Evolutionary conservation across 2,888 invertebrate genomes (phyloP).

Genomic region (Pristionchus arcanus): DNA sequence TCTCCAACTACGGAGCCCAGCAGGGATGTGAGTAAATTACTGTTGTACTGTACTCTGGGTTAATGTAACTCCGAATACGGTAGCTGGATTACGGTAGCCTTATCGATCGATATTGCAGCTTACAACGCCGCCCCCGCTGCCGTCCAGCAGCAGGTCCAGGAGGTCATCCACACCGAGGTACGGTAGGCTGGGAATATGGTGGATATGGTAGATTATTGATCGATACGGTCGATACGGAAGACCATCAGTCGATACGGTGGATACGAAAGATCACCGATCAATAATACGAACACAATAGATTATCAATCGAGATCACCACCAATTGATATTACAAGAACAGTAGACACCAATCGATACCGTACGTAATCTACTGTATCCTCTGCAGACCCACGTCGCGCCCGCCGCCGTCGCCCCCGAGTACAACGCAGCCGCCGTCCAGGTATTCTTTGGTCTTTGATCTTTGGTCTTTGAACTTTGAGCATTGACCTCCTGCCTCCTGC

Average conservation of each 20-base stretch:
- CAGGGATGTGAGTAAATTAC: constrained; percentile 12
- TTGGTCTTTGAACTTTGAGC: neutral
- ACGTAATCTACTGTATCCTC: neutral
- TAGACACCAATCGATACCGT: too few species aligned
- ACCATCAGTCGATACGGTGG: too few species aligned
- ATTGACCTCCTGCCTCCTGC: neutral
- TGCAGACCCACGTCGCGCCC: constrained; percentile 8
- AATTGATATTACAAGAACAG: too few species aligned
- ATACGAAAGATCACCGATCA: neutral
- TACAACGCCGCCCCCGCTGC: constrained; percentile 16
- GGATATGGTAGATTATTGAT: too few species aligned
- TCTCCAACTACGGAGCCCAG: constrained; percentile 23
- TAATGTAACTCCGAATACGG: neutral
- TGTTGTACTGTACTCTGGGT: neutral
- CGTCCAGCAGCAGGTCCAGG: constrained; percentile 21
- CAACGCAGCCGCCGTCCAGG: constrained; percentile 46
- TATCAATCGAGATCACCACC: too few species aligned
- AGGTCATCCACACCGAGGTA: constrained; percentile 11
- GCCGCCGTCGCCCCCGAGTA: constrained; percentile 32
- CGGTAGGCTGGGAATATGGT: too few species aligned
- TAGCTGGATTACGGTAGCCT: neutral
- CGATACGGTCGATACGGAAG: too few species aligned
- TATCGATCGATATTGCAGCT: neutral
- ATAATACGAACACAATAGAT: neutral
- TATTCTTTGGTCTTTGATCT: neutral